Conservation (phyloP, 2,797 vertebrate genomes). For the Petrocephalus schoutedeni region DNA sequence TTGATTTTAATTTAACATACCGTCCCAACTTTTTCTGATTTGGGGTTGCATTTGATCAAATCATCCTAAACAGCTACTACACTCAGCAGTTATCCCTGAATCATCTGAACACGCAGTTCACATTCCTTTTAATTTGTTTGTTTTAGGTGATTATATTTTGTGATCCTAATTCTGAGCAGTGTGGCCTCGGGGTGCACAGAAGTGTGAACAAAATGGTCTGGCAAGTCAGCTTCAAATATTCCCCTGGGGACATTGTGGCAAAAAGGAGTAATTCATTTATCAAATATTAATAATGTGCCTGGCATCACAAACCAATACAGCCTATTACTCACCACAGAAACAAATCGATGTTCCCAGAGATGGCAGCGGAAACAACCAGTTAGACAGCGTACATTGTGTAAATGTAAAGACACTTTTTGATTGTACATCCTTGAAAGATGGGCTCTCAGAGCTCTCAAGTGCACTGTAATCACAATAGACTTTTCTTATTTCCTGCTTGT, state of each 20-base stretch:
- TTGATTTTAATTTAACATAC: no score
- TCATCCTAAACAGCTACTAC: neutral
- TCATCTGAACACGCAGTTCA: neutral
- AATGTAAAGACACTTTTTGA: neutral
- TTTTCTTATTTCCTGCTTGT: neutral
- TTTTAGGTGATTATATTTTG: neutral
- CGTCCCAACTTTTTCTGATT: no score
- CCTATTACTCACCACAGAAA: neutral
- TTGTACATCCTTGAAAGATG: neutral
- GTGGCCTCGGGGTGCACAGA: neutral
- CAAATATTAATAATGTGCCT: constrained; percentile 13
- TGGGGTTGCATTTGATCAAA: no score
- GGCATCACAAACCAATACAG: neutral
- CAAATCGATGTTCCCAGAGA: neutral
- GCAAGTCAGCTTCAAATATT: neutral
- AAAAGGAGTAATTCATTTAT: neutral
- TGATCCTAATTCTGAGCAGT: neutral
- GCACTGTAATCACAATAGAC: neutral
- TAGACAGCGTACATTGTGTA: neutral
- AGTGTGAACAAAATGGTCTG: neutral
- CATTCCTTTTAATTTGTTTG: neutral
- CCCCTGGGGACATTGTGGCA: neutral
- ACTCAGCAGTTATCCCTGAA: neutral
- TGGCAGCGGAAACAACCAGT: neutral
- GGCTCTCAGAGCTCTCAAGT: neutral